Evolutionary conservation across 2,113 vertebrate species (phyloP).

Genomic region (Aleadryas rufinucha): DNA sequence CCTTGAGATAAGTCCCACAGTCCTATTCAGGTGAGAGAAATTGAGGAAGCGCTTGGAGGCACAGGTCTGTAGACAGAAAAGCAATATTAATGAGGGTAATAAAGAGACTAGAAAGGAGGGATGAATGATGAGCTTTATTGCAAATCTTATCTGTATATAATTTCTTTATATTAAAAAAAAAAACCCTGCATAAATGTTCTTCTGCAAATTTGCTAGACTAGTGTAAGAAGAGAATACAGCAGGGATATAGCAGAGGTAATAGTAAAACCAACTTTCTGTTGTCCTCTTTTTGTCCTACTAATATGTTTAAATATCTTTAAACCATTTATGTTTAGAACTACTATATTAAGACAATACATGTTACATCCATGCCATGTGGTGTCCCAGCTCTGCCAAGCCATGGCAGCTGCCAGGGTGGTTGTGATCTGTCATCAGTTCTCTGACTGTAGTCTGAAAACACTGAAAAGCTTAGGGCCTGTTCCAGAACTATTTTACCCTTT

Average conservation of each 20-base stretch:
- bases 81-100: conserved; percentile 28
- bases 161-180: not conserved
- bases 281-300: not conserved
- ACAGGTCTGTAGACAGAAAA: not conserved
- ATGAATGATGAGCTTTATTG: conserved; percentile 14
- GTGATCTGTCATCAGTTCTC: not conserved
- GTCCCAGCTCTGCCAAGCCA: not conserved
- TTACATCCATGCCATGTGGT: not conserved
- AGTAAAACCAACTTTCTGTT: not conserved
- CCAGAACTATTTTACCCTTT: not conserved
- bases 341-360: not conserved
- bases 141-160: not conserved
- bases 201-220: not conserved
- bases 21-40: conserved; percentile 26
- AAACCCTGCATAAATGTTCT: not conserved
- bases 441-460: not conserved
- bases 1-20: not conserved
- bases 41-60: not conserved
- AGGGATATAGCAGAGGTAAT: not conserved
- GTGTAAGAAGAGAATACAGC: not conserved
- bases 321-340: not conserved
- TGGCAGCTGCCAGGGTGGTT: not conserved
- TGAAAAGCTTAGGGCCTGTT: not conserved
- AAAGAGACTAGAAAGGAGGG: not conserved
- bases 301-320: not conserved